Evolutionary conservation across 2,113 vertebrate genomes (phyloP).

Genomic region (Strigops habroptila): DNA sequence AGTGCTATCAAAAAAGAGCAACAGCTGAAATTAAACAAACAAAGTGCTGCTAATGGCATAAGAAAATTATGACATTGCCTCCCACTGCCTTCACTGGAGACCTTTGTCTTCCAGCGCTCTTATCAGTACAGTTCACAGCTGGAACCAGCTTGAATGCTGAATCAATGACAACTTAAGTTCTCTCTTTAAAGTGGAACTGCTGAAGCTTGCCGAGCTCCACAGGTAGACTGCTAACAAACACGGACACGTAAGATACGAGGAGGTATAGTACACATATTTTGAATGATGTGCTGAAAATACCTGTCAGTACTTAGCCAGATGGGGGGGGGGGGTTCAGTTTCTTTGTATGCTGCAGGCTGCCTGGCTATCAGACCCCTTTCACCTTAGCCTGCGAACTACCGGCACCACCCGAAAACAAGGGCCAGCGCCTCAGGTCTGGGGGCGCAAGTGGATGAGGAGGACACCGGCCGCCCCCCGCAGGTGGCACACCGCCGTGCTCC

Average conservation of each 20-base stretch:
- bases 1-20: not conserved
- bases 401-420: fast-evolving
- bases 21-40: not conserved
- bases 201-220: fast-evolving
- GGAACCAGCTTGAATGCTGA: fast-evolving
- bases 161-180: fast-evolving
- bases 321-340: not conserved
- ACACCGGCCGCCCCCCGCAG: not conserved
- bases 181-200: not conserved
- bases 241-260: fast-evolving
- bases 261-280: not conserved
- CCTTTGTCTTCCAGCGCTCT: not conserved
- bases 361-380: no score
- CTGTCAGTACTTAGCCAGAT: not conserved
- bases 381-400: fast-evolving
- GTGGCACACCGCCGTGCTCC: not conserved
- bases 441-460: fast-evolving
- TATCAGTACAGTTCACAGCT: not conserved
- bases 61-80: not conserved
- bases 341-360: fast-evolving
- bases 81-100: fast-evolving
- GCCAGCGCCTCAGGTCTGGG: no score
- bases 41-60: not conserved
- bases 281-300: fast-evolving
- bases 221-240: fast-evolving